Conservation (phyloP, 1,140 invertebrate genomes). For the Lethrus apterus region DNA sequence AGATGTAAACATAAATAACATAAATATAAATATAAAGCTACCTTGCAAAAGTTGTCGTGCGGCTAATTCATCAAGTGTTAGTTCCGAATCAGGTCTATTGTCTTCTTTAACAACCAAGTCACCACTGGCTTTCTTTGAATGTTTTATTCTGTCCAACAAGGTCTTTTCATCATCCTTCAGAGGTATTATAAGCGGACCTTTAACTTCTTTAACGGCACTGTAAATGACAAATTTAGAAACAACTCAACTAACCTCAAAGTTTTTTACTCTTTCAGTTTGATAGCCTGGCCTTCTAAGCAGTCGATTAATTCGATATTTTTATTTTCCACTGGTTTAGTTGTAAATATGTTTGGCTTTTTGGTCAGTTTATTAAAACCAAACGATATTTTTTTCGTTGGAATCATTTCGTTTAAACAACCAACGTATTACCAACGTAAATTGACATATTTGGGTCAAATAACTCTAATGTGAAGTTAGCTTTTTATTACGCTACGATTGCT, state of each 20-base stretch:
- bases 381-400: conserved; percentile 71
- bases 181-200: conserved; percentile 55
- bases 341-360: conserved; percentile 51
- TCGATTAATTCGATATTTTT: conserved; percentile 59
- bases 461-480: too few relatives aligned
- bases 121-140: conserved; percentile 15
- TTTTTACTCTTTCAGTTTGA: conserved; percentile 59
- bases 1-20: too few relatives aligned
- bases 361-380: conserved; percentile 67
- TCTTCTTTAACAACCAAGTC: conserved; percentile 34
- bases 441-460: too few relatives aligned
- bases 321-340: conserved; percentile 42
- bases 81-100: conserved; percentile 30
- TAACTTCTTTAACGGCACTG: conserved; percentile 48
- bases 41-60: conserved; percentile 41
- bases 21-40: conserved; percentile 18
- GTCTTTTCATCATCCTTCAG: conserved; percentile 45
- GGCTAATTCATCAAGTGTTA: conserved; percentile 49
- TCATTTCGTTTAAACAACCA: too few relatives aligned
- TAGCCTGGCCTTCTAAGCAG: conserved; percentile 64
- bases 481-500: too few relatives aligned
- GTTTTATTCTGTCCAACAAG: conserved; percentile 41
- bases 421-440: too few relatives aligned
- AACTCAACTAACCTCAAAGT: conserved; percentile 17
- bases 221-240: conserved; percentile 26